A percentile compares a stretch with the other conserved stretches of the same genome.
Evolutionary conservation across 2,797 vertebrate species (phyloP).

Genomic region (Poeciliopsis presidionis): DNA sequence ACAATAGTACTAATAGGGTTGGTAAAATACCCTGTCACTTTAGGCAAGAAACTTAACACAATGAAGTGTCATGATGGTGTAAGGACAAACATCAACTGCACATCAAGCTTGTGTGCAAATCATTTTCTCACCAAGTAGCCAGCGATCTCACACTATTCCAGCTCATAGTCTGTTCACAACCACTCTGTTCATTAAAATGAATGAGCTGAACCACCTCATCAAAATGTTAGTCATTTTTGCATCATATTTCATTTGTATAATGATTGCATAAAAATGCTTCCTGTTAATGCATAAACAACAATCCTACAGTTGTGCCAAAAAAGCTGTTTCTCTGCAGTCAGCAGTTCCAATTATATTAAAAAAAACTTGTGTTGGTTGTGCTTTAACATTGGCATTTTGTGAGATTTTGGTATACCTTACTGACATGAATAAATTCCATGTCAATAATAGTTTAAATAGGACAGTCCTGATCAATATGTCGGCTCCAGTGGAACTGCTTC

Average conservation of each 20-base stretch:
- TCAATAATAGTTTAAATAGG: neutral
- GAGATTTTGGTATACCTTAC: neutral
- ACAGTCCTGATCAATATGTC: neutral
- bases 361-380: neutral
- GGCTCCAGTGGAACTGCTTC: neutral
- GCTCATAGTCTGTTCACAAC: neutral
- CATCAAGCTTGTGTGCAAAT: neutral
- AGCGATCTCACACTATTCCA: neutral
- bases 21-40: neutral
- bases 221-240: too few species aligned
- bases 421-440: neutral
- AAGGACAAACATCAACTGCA: neutral
- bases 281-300: neutral
- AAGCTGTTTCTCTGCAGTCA: neutral
- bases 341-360: neutral
- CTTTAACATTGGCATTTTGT: neutral
- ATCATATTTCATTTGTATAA: neutral
- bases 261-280: neutral
- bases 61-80: neutral
- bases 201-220: neutral
- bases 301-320: neutral
- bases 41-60: neutral
- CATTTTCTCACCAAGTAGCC: neutral
- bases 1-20: neutral
- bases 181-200: neutral